Evolutionary conservation across 2,797 vertebrate species (phyloP), one percentile per base, ranked within the genome.

Genomic region (Sciurus vulgaris): DNA sequence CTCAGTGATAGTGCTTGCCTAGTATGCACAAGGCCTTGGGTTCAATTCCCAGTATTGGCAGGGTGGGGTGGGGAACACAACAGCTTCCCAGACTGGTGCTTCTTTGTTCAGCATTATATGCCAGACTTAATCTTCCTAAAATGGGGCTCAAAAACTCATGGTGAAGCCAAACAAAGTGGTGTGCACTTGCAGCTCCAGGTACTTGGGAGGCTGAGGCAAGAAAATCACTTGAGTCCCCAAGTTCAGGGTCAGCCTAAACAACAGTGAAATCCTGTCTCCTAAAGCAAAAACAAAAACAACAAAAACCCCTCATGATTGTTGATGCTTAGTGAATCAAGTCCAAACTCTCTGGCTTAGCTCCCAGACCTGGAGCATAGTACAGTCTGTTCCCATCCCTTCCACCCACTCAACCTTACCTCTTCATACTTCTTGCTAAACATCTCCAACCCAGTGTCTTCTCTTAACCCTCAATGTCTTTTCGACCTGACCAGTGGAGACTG

Each of bases 381-480:
- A 91, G 24, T 81, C n/a, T 61, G 70, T 93, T 89, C 12, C 54
- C 70, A 84, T 76, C 14, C 49, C 74, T 94, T 89, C 70, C 6
- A 84, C 33, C 47, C 30, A 86, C 30, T 72, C 69, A 92, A 74
- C 5, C 44, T 86, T 49, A 95, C 41, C 69, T 97, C 13, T 92
- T 30, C 87, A 76, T 44, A 41, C 41, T 94, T 65, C 35, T 54
- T 84, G 63, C 20, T 84, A 14, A 44, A 28, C 47, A 92, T 77
- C 77, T 94, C 54, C 70, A 87, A 2, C 89, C 7, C 41, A 96
- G 17, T 61, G 51, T 65, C 59, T 83, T 26, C 17, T 86, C 79
- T 89, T 93, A 14, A 70, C 51, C n/a, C 69, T 82, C 72, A 92
- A 91, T 93, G 61, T 72, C 69, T 90, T 90, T 30, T 95, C 18